Conservation (phyloP, 2,888 invertebrate species). For the Aphodius sticticus region DNA sequence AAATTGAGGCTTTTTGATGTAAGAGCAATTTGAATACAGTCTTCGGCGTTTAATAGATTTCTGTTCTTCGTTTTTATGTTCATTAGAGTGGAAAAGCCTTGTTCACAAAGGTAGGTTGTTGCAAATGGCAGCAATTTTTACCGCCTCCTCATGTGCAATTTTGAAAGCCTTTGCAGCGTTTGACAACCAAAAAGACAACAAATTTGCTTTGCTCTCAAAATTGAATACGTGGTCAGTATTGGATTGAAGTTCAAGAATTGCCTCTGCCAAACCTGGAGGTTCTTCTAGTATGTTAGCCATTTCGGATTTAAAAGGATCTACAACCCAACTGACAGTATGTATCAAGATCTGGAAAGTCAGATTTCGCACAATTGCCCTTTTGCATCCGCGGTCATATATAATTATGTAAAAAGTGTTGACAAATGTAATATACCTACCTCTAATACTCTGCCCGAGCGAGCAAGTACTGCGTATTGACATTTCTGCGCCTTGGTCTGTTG, state of each 20-base stretch:
- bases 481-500: too few relatives aligned
- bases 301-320: slow-evolving; percentile 34
- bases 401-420: too few relatives aligned
- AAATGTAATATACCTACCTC: too few relatives aligned
- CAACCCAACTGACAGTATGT: slow-evolving; percentile 41
- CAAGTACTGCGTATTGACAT: too few relatives aligned
- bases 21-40: slow-evolving; percentile 44
- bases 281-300: slow-evolving; percentile 40
- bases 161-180: slow-evolving; percentile 46
- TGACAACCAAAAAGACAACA: slow-evolving; percentile 44
- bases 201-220: slow-evolving; percentile 43
- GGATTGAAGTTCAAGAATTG: slow-evolving; percentile 44
- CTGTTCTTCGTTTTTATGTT: slow-evolving; percentile 43
- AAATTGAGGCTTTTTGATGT: slow-evolving; percentile 44
- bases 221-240: slow-evolving; percentile 45
- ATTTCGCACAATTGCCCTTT: too few relatives aligned
- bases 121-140: slow-evolving; percentile 28
- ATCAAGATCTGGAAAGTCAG: slow-evolving; percentile 46
- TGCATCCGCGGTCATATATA: too few relatives aligned
- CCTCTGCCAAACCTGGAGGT: slow-evolving; percentile 43
- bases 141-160: slow-evolving; percentile 42
- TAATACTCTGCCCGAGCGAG: too few relatives aligned
- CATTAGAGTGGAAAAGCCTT: slow-evolving; percentile 30
- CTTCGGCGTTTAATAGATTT: slow-evolving; percentile 43
- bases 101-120: slow-evolving; percentile 36